Evolutionary conservation across 35 echinoderm and acorn worm genomes (phyloP).

Genomic region (Nesometra sesokonis): DNA sequence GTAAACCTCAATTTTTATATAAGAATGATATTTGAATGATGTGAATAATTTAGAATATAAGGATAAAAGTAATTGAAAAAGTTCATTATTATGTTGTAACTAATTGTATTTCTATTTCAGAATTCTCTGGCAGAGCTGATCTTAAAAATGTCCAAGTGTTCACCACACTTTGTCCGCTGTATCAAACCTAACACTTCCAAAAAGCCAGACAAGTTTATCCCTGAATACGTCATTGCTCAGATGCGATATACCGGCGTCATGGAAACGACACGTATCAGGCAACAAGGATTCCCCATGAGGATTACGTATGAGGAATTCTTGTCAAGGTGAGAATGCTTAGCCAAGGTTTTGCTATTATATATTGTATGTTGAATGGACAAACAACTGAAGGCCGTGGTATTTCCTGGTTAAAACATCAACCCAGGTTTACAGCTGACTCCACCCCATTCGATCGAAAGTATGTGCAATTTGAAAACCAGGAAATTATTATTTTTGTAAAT

Average conservation of each 20-base stretch:
- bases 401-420: too few species aligned
- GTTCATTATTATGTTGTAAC: too few species aligned
- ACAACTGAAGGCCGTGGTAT: too few species aligned
- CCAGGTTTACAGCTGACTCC: too few species aligned
- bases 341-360: not conserved
- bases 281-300: conserved; percentile 66
- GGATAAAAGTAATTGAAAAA: too few species aligned
- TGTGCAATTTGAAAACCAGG: too few species aligned
- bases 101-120: conserved; percentile 35
- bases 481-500: too few species aligned
- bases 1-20: too few species aligned
- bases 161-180: conserved; percentile 87
- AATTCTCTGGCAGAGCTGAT: conserved; percentile 87
- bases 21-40: too few species aligned
- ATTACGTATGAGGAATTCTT: conserved; percentile 68
- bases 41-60: too few species aligned
- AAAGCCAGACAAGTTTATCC: conserved; percentile 77
- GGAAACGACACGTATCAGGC: conserved; percentile 81
- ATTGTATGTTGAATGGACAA: too few species aligned
- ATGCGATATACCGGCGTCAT: conserved; percentile 85
- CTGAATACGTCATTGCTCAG: conserved; percentile 92
- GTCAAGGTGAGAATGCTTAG: conserved; percentile 35
- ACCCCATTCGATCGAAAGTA: too few species aligned
- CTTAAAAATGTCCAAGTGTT: conserved; percentile 53
- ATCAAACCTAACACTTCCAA: conserved; percentile 89